Evolutionary conservation across 2,113 vertebrate species (phyloP), one percentile per base, ranked within the genome.

Genomic region (Oenanthe melanoleuca): DNA sequence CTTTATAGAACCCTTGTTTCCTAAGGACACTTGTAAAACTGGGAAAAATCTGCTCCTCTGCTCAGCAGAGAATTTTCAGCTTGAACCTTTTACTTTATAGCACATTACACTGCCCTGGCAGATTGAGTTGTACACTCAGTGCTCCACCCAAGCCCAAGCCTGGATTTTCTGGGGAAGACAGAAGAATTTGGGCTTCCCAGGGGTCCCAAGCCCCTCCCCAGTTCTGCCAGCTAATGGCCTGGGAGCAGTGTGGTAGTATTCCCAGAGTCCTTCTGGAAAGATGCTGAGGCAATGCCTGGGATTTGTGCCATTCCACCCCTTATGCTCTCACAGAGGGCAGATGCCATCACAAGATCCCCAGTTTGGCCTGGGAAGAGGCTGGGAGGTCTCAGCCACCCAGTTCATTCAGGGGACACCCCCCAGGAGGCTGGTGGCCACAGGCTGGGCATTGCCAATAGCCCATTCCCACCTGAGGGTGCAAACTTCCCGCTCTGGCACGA

Each of bases 61-160:
- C 80, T 74, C 60, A 66, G 63, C 15, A 40, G 60, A 80, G 69
- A 59, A 42, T 42, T 66, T 73, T 69, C 59, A 78, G 7, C 21
- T 42, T 15, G 64, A 78, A 25, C 33, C 4, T 9, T 55, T 74
- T 56, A 49, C n/a, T 75, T 44, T 29, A 12, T 11, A 26, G 22
- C 16, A 20, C 45, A 6, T 61, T 40, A 6, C 45, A 55, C 24
- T 78, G 37, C 45, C 25, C 42, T 10, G 14, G 64, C 1, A 1
- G 59, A 18, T 13, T 25, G 59, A 17, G 11, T 80, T 7, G 1
- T 37, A 38, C 0, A 0, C 34, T 73, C n/a, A 16, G 3, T 75
- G 44, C 47, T 69, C 49, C 26, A 22, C 53, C 5, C 28, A 42
- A 79, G 21, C 8, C 17, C 61, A 40, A 71, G 29, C 49, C 49